Evolutionary conservation across 2,888 invertebrate species (phyloP).

Genomic region (Teinopalpus imperialis): DNA sequence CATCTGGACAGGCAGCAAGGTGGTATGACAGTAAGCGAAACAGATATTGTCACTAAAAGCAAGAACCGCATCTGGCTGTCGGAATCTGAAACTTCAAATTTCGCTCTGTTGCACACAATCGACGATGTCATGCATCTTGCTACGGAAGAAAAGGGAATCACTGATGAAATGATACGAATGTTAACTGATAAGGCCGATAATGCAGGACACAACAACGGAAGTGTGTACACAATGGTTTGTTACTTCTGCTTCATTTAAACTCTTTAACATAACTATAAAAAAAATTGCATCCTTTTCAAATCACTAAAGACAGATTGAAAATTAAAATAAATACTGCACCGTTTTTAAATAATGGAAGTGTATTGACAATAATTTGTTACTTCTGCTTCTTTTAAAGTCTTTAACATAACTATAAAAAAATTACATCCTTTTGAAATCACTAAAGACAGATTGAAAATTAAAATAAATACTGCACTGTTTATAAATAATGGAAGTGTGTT

Average conservation of each 20-base stretch:
- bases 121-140: conserved; percentile 83
- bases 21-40: conserved; percentile 7
- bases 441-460: no score
- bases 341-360: no score
- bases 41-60: conserved; percentile 49
- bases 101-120: conserved; percentile 86
- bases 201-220: conserved; percentile 12
- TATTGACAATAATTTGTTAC: no score
- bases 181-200: conserved; percentile 46
- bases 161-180: conserved; percentile 64
- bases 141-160: conserved; percentile 71
- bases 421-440: no score
- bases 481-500: no score
- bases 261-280: background rate
- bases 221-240: conserved; percentile 22
- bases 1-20: conserved; percentile 44
- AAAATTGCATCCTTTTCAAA: no score
- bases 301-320: no score
- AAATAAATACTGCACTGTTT: no score
- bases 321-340: no score
- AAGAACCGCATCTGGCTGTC: conserved; percentile 51
- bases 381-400: no score
- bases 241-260: conserved; percentile 22
- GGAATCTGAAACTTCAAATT: conserved; percentile 67
- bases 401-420: no score